Base-by-base conservation (phyloP, 2,113 vertebrate genomes). In the Coryphaenoides rupestris region DNA sequence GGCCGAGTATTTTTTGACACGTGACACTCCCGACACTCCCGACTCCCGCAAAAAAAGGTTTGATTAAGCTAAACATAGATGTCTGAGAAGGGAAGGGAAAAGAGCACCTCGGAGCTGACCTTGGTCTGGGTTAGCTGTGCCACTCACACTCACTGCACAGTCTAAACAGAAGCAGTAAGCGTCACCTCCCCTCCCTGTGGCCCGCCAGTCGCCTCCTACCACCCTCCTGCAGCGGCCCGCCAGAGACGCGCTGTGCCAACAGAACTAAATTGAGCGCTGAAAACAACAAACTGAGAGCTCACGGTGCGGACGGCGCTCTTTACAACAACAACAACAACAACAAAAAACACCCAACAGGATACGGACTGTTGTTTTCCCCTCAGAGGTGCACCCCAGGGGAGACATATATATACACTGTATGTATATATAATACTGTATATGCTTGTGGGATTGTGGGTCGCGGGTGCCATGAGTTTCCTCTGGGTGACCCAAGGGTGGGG, bases 341-440 rank as follows among this genome's bases (percentile, higher is more conserved):
- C n/a, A n/a, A n/a, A n/a, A n/a, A n/a, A n/a, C n/a, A n/a, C n/a
- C n/a, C n/a, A n/a, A 85, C 82, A 87, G 87, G 83, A 87, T 82
- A 77, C 58, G 22, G 16, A 63, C 33, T 66, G 60, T 84, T 66
- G 60, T 84, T 86, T 85, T 77, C 33, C 71, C 86, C 79, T 77
- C 19, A 73, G 66, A 79, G 21, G 55, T 72, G 55, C 55, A 74
- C 76, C 85, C 72, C 69, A 59, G 71, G 75, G 58, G 50, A 24
- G 47, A 55, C 24, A 75, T 4, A 52, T 70, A n/a, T n/a, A n/a
- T n/a, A n/a, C n/a, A n/a, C n/a, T n/a, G n/a, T n/a, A n/a, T n/a
- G n/a, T n/a, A n/a, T n/a, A n/a, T n/a, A n/a, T n/a, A n/a, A n/a
- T n/a, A n/a, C n/a, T n/a, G n/a, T n/a, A n/a, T n/a, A n/a, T 79